phyloP scores from a whole-genome alignment of 2,888 invertebrate genomes.

The Mythimna lalbum region DNA sequence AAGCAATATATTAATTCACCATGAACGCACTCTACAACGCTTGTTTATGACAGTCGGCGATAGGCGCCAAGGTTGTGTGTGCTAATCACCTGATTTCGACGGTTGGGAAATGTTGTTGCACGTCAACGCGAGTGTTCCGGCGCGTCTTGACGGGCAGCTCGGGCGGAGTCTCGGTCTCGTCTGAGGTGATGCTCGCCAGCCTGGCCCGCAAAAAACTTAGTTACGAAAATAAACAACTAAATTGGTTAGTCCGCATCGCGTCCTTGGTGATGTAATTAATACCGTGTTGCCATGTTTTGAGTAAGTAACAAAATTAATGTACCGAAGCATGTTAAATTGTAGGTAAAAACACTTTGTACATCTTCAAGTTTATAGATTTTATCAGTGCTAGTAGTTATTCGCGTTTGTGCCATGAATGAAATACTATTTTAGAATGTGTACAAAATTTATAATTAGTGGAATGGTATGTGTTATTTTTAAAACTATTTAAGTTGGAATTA shows the following conservation, averaged over 20 bases:
- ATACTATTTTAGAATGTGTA: slow-evolving; percentile 25
- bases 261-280: slow-evolving; percentile 51
- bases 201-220: slow-evolving; percentile 63
- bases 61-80: slow-evolving; percentile 39
- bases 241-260: slow-evolving; percentile 34
- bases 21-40: slow-evolving; percentile 14
- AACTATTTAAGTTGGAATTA: slow-evolving; percentile 28
- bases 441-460: slow-evolving; percentile 16
- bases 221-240: slow-evolving; percentile 60
- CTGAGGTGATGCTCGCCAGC: slow-evolving; percentile 86
- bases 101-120: slow-evolving; percentile 86
- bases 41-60: slow-evolving; percentile 13
- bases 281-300: slow-evolving; percentile 50
- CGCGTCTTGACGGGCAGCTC: slow-evolving; percentile 91
- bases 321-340: slow-evolving; percentile 41
- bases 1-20: neutral
- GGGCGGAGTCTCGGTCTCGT: slow-evolving; percentile 90
- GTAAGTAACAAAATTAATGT: slow-evolving; percentile 55
- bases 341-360: slow-evolving; percentile 34
- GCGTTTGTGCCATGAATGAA: slow-evolving; percentile 22
- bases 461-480: slow-evolving; percentile 20
- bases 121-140: slow-evolving; percentile 86
- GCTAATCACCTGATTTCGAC: slow-evolving; percentile 83
- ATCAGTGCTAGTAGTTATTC: slow-evolving; percentile 45
- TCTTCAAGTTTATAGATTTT: slow-evolving; percentile 32